Evolutionary conservation across 2,113 vertebrate genomes (phyloP), one percentile per base, ranked within the genome.

Genomic region (Gyps fulvus): DNA sequence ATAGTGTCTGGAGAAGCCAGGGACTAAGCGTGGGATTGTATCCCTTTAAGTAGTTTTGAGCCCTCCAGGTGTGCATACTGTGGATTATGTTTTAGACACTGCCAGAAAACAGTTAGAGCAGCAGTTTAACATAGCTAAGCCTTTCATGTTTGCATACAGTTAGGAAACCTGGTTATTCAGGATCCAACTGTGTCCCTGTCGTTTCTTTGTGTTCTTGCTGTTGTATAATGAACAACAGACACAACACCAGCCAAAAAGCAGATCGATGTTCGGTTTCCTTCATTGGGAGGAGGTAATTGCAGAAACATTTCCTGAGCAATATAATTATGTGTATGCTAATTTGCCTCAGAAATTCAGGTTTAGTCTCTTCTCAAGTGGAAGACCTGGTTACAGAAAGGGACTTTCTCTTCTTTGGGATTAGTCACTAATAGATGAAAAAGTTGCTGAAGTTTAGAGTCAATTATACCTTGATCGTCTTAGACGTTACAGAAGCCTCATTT

Each of bases 261-360:
- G 96, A 95, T 91, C 19, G 0, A 67, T 90, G 91, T 65, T 96
- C 8, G 0, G 73, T 61, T 95, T 89, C 91, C 69, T 87, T 87
- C 61, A 40, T 25, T 25, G 25, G n/a, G 77, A 91, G 81, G 73
- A 89, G 83, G 89, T 92, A 96, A 95, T 90, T 95, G 93, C 73
- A 91, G 89, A 93, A 91, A 72, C 73, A 63, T 95, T 95, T 96
- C 93, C 93, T 91, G 81, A 85, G 83, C 54, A 91, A 87, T 91
- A 43, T 87, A 93, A 97, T 96, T 95, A 94, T 34, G 65, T 43
- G 13, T 73, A 92, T 95, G 91, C 61, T 95, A 92, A 95, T 96
- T 84, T 76, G 22, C 77, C 42, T 84, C 70, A 87, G 87, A 95
- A 91, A 58, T 85, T 92, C 65, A 42, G 57, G 61, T 89, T 93